Evolutionary conservation across 2,888 invertebrate genomes (phyloP), one percentile per base, ranked within the genome.

Genomic region (Acleris sparsana): DNA sequence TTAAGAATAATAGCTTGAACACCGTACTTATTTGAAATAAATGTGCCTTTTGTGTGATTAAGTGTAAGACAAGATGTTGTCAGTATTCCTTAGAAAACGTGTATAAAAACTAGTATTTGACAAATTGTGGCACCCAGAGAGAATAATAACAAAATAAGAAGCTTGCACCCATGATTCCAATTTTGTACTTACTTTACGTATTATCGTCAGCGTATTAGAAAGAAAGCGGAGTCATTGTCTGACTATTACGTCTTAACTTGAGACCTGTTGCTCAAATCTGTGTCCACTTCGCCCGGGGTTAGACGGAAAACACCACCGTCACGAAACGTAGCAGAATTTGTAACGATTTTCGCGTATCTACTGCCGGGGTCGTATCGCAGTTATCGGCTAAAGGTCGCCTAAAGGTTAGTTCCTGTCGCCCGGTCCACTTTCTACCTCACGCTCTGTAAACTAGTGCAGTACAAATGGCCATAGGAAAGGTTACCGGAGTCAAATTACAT

Each of bases 391-490:
- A 84, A 89, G 89, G 88, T 90, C 82, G 80, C 72, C 76, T 71
- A 91, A 90, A 90, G 91, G 90, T 90, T 79, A 86, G 79, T 86
- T 86, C 87, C 86, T 86, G 85, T 84, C 83, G 86, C 86, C 83
- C 69, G 69, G 83, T 82, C 80, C 79, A 82, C 89, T 91, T 91
- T 90, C 90, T 89, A 88, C 73, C 69, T 72, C 78, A 77, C 74
- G 73, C 74, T 80, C 83, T 83, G 78, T 81, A 85, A 90, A 89
- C 86, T 90, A 80, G 90, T 87, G 86, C 88, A 90, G 70, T 77
- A 75, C 75, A 75, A 69, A 69, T 70, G 74, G 75, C 73, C 69
- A 71, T 72, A 75, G 73, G 63, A 79, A 80, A 79, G 80, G 78
- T 77, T 68, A 69, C 68, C 63, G 48, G 68, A 70, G 64, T 67